A percentile compares a stretch with the other conserved stretches of the same genome.
Conservation (phyloP, 1,140 invertebrate genomes). For the Forficula auricularia region DNA sequence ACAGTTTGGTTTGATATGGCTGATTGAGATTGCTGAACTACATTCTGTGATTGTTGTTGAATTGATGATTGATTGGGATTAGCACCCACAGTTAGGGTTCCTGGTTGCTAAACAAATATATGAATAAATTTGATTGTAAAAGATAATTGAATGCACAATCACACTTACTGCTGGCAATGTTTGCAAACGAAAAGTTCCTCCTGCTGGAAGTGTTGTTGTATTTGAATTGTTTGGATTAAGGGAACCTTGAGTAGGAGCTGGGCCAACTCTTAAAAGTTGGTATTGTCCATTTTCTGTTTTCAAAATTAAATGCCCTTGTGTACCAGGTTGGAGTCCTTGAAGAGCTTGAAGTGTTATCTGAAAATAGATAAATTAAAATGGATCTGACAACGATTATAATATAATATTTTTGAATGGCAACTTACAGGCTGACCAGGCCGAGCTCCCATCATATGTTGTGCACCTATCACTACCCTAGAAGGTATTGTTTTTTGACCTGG, state of each 20-base stretch:
- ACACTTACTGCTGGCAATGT: slow-evolving; percentile 38
- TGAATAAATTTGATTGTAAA: slow-evolving; percentile 28
- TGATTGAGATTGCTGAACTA: slow-evolving; percentile 16
- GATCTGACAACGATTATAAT: background rate
- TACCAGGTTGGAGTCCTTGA: slow-evolving; percentile 61
- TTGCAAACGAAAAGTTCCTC: slow-evolving; percentile 36
- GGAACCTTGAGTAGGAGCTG: slow-evolving; percentile 37
- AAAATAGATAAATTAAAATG: slow-evolving; percentile 19
- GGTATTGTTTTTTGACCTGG: slow-evolving; percentile 55
- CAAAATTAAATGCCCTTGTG: slow-evolving; percentile 68
- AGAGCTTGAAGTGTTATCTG: slow-evolving; percentile 65
- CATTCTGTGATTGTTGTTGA: slow-evolving; percentile 14
- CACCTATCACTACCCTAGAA: slow-evolving; percentile 58
- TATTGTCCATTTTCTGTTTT: slow-evolving; percentile 92
- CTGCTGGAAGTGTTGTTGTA: slow-evolving; percentile 23
- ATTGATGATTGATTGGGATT: slow-evolving; percentile 4
- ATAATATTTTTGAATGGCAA: slow-evolving; percentile 13
- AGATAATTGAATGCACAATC: no score
- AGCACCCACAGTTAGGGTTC: slow-evolving; percentile 7
- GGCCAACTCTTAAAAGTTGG: slow-evolving; percentile 72
- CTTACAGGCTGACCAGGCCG: slow-evolving; percentile 63
- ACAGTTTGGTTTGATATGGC: background rate
- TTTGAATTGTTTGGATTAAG: slow-evolving; percentile 38
- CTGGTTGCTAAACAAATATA: slow-evolving; percentile 20
- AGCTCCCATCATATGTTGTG: slow-evolving; percentile 59